Conservation (phyloP, 2,888 invertebrate species). For the Colostygia pectinataria region DNA sequence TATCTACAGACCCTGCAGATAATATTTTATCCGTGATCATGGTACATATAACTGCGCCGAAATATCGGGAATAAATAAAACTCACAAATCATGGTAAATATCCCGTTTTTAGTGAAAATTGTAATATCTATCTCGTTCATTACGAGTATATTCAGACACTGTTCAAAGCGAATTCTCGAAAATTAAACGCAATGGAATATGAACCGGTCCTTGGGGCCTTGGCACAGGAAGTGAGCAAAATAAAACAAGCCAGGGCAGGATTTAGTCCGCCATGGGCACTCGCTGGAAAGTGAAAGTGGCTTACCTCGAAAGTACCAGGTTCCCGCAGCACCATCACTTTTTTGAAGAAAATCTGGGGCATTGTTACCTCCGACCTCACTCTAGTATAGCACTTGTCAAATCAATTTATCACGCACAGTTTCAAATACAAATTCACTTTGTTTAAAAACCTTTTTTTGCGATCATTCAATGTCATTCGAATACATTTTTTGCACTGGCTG, state of each 20-base stretch:
- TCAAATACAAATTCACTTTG: constrained; percentile 28
- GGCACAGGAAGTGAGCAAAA: constrained; percentile 1
- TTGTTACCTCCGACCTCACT: constrained; percentile 56
- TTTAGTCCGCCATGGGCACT: constrained; percentile 37
- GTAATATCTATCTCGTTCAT: too few species aligned
- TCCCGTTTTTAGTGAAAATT: too few species aligned
- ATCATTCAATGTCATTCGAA: constrained; percentile 32
- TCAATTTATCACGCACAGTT: constrained; percentile 27
- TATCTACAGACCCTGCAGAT: too few species aligned
- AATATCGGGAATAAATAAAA: too few species aligned
- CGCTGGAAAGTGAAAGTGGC: constrained; percentile 74
- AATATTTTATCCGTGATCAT: too few species aligned
- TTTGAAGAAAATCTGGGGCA: constrained; percentile 82
- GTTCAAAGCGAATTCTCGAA: background rate
- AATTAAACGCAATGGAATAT: background rate
- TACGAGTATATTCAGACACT: background rate
- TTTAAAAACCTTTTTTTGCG: constrained; percentile 23
- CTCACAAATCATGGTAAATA: too few species aligned
- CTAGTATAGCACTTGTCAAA: constrained; percentile 32
- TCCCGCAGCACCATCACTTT: constrained; percentile 79
- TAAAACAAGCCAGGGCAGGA: constrained; percentile 38
- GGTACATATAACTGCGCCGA: too few species aligned
- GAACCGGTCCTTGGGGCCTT: constrained; percentile 3
- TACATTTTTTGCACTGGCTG: constrained; percentile 10
- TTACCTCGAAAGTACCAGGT: constrained; percentile 74